Conservation (phyloP, 2,113 vertebrate genomes). For the Perccottus glenii region DNA sequence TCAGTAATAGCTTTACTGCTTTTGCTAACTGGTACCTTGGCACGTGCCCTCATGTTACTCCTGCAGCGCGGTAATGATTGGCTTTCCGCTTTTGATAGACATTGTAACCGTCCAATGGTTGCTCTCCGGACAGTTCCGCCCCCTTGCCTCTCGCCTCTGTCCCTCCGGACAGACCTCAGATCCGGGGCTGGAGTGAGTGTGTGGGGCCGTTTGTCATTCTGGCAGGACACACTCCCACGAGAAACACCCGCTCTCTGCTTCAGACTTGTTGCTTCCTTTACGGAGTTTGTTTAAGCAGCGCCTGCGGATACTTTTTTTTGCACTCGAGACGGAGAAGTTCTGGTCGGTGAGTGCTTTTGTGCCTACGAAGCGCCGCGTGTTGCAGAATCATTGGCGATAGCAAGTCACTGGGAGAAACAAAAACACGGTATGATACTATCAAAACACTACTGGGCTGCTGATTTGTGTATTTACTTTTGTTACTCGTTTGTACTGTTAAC, state of each 20-base stretch:
- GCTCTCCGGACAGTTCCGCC: slow-evolving; percentile 44
- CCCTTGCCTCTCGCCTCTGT: slow-evolving; percentile 9
- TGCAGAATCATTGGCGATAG: slow-evolving; percentile 27
- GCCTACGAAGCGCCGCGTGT: slow-evolving; percentile 34
- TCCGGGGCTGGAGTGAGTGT: slow-evolving; percentile 15
- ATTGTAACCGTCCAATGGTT: slow-evolving; percentile 57
- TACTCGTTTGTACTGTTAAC: not conserved
- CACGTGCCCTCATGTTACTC: not conserved
- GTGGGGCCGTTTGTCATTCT: slow-evolving; percentile 52
- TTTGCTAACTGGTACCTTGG: slow-evolving; percentile 1
- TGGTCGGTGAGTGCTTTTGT: not conserved
- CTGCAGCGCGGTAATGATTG: too few relatives aligned
- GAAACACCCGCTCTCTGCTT: slow-evolving; percentile 36
- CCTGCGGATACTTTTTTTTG: slow-evolving; percentile 6
- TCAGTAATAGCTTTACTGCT: not conserved
- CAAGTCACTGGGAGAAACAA: slow-evolving; percentile 28
- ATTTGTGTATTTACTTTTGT: not conserved
- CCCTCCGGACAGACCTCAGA: slow-evolving; percentile 29
- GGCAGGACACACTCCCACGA: slow-evolving; percentile 53
- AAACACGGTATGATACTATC: slow-evolving; percentile 45
- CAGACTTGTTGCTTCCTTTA: slow-evolving; percentile 20
- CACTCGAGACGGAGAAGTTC: slow-evolving; percentile 3
- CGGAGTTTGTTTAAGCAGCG: not conserved
- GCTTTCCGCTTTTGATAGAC: slow-evolving; percentile 1
- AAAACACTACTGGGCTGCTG: not conserved